Conservation (phyloP, 2,797 vertebrate genomes). For the Alectoris magna region DNA sequence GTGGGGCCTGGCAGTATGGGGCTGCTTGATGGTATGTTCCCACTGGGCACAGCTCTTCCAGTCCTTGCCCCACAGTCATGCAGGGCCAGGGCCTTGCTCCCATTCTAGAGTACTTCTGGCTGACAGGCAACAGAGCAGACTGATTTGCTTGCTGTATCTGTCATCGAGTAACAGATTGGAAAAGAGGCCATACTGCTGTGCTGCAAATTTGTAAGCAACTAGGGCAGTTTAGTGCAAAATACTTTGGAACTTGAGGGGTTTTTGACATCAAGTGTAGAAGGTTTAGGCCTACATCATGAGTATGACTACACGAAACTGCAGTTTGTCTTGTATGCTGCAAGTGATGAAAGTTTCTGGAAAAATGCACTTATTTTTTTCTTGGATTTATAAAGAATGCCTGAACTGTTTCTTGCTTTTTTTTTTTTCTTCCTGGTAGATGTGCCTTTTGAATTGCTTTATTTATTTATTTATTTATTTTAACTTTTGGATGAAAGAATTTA, state of each 20-base stretch:
- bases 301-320: neutral
- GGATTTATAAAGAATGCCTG: neutral
- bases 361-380: neutral
- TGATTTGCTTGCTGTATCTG: neutral
- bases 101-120: neutral
- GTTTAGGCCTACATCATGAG: neutral
- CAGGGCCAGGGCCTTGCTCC: neutral
- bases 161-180: neutral
- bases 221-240: neutral
- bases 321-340: neutral
- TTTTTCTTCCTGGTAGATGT: neutral
- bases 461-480: no score
- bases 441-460: neutral
- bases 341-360: neutral
- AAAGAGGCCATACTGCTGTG: neutral
- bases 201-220: constrained; percentile 7
- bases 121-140: neutral
- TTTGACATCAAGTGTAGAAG: neutral
- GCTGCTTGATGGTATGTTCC: neutral
- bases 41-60: neutral
- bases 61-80: accelerated
- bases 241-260: neutral
- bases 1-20: neutral
- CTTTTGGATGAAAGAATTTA: neutral
- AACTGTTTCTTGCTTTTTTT: neutral